Evolutionary conservation across 64 coral and sea anemone genomes (phyloP).

Genomic region (Pocillopora damicornis): DNA sequence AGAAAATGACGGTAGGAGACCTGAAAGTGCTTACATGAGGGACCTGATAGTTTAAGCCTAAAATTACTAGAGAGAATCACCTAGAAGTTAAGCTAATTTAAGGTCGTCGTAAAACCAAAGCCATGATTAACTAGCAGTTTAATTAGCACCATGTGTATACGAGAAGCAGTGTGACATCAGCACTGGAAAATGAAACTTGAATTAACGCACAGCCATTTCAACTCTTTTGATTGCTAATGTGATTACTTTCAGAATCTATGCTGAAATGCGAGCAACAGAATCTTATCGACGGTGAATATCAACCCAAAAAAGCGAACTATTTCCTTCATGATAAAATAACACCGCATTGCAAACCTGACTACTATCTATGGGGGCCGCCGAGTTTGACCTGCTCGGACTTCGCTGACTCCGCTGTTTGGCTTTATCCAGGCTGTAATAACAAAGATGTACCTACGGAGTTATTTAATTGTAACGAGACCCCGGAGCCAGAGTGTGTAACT

Average conservation of each 20-base stretch:
- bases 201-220: too few species aligned
- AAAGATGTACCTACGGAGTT: too few species aligned
- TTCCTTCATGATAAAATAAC: neutral
- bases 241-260: constrained; percentile 31
- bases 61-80: too few species aligned
- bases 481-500: constrained; percentile 17
- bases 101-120: too few species aligned
- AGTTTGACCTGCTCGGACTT: neutral
- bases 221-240: neutral
- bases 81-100: too few species aligned
- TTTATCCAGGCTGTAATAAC: neutral
- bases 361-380: neutral
- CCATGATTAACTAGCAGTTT: too few species aligned
- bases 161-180: too few species aligned
- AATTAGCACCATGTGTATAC: too few species aligned
- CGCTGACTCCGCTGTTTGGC: constrained; percentile 12
- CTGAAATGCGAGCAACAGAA: neutral
- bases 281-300: neutral
- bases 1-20: too few species aligned
- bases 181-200: too few species aligned
- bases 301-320: neutral
- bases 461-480: constrained; percentile 3
- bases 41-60: too few species aligned
- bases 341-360: neutral
- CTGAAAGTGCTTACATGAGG: too few species aligned